Percentiles rank a stretch among this genome's conserved stretches.
phyloP scores from a whole-genome alignment of 2,888 invertebrate species.

The Hofmannophila pseudospretella region DNA sequence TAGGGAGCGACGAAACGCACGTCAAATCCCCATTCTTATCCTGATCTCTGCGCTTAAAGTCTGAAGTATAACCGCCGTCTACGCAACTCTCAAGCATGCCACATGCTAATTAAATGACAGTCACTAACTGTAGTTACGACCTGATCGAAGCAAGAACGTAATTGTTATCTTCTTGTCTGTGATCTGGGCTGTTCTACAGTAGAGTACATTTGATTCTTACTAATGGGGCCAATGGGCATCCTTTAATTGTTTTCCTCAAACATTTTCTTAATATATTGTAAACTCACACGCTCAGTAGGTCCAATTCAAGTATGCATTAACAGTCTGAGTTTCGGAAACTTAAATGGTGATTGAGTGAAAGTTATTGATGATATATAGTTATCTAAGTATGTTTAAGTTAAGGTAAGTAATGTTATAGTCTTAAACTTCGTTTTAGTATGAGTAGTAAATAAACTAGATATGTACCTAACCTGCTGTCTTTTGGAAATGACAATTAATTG shows the following conservation, averaged over 20 bases:
- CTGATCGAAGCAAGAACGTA: slow-evolving; percentile 6
- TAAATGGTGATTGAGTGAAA: slow-evolving; percentile 17
- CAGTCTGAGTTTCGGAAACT: slow-evolving; percentile 38
- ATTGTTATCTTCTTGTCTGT: slow-evolving; percentile 15
- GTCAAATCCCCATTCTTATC: slow-evolving; percentile 64
- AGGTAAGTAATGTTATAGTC: no score
- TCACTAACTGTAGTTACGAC: slow-evolving; percentile 17
- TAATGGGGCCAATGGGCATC: slow-evolving; percentile 19
- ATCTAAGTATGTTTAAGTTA: no score
- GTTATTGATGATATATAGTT: slow-evolving; percentile 40
- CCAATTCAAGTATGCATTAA: no score
- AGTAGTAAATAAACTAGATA: no score
- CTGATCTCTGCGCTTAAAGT: slow-evolving; percentile 31
- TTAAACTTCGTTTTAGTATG: no score
- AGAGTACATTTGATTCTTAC: slow-evolving; percentile 24
- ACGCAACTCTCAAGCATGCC: slow-evolving; percentile 16
- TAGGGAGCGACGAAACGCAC: slow-evolving; percentile 55
- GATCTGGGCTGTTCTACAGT: slow-evolving; percentile 15
- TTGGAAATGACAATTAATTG: no score
- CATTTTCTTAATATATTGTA: slow-evolving; percentile 42
- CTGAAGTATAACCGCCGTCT: slow-evolving; percentile 17
- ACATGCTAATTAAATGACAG: slow-evolving; percentile 34
- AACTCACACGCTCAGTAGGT: slow-evolving; percentile 38
- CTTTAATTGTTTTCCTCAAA: slow-evolving; percentile 29
- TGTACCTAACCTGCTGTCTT: no score